Conservation (phyloP, 2,888 invertebrate species). For the Morpho achilles region DNA sequence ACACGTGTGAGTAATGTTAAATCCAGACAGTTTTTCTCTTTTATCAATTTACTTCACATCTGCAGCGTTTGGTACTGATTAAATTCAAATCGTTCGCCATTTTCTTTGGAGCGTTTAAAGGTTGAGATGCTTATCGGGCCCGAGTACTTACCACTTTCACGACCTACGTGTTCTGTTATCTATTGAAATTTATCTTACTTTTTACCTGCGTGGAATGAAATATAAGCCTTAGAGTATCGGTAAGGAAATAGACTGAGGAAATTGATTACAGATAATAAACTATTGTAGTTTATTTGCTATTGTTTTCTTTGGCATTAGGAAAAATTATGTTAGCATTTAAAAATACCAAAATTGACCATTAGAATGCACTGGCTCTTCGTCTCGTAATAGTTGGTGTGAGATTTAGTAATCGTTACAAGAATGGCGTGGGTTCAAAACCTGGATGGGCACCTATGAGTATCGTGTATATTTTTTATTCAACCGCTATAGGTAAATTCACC, state of each 20-base stretch:
- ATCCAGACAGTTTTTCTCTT: constrained; percentile 60
- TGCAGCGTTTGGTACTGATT: constrained; percentile 59
- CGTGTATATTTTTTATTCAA: too few relatives aligned
- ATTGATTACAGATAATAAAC: constrained; percentile 3
- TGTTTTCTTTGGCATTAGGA: background rate
- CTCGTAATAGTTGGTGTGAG: too few relatives aligned
- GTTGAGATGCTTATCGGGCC: constrained; percentile 31
- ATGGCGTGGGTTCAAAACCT: too few relatives aligned
- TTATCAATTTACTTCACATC: constrained; percentile 65
- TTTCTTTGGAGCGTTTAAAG: constrained; percentile 34
- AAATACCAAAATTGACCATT: too few relatives aligned
- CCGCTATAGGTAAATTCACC: too few relatives aligned
- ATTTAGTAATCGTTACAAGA: too few relatives aligned
- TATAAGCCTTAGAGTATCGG: background rate
- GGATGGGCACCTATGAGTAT: too few relatives aligned
- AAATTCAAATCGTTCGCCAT: constrained; percentile 40
- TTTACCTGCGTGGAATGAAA: constrained; percentile 5
- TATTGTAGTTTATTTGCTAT: background rate
- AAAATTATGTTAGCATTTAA: too few relatives aligned
- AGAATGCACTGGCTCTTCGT: too few relatives aligned
- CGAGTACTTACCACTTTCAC: constrained; percentile 32
- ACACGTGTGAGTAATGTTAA: constrained; percentile 71
- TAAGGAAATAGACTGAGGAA: background rate
- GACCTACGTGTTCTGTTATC: constrained; percentile 31
- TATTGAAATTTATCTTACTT: constrained; percentile 26